These are phyloP conservation scores for Macrotrachela quadricornifera DNA, from an alignment of 1,140 invertebrate species.

Conservation along the genomic window DNA sequence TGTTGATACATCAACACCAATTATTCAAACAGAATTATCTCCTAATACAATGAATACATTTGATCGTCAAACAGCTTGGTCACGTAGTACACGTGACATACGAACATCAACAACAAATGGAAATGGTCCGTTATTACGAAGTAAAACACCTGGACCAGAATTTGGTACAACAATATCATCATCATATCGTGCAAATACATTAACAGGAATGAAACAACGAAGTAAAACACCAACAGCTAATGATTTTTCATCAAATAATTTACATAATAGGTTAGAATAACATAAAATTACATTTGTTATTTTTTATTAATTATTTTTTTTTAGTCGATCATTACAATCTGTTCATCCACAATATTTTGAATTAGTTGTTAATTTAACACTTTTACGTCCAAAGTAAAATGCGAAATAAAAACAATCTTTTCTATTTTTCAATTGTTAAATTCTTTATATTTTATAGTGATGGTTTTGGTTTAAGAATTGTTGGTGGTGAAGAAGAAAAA, in stretches of 20 bases:
- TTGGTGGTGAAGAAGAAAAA: constrained; percentile 91
- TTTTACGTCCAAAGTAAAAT: no score
- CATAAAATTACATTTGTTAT: no score
- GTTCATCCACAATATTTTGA: no score
- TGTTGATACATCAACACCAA: neutral
- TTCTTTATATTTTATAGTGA: no score
- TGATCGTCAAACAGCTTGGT: neutral
- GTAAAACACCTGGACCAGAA: constrained; percentile 8
- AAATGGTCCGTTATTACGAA: neutral
- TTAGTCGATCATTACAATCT: no score
- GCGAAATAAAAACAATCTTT: no score
- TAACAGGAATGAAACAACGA: constrained; percentile 2
- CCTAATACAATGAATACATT: constrained; percentile 1
- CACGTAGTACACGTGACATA: no score
- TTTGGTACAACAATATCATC: neutral
- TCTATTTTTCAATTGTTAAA: no score
- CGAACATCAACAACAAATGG: neutral
- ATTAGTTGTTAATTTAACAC: no score
- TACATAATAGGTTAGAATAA: no score
- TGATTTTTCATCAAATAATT: no score
- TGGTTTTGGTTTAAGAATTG: constrained; percentile 87
- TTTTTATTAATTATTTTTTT: no score
- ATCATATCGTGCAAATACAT: neutral
- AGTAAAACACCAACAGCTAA: constrained; percentile 7
- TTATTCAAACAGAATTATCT: constrained; percentile 1